A percentile compares a stretch with the other conserved stretches of the same genome.
Conservation (phyloP, 2,797 vertebrate species). For the Silurus aristotelis region DNA sequence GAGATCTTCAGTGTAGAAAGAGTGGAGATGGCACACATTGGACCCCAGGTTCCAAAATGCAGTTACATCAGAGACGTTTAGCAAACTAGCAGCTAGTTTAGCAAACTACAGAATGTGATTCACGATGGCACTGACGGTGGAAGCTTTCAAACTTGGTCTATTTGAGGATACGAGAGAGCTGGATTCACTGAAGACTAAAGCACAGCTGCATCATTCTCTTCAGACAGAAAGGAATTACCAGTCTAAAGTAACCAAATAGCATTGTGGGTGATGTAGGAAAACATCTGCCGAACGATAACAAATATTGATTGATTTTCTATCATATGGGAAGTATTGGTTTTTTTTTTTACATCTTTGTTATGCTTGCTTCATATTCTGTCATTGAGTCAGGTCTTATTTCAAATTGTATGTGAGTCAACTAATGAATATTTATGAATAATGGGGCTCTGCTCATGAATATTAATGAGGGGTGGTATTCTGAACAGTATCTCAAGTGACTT, state of each 20-base stretch:
- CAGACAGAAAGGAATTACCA: not conserved
- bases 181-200: not conserved
- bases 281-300: not conserved
- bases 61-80: not conserved
- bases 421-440: constrained; percentile 17
- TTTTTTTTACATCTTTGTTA: not conserved
- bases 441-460: constrained; percentile 2
- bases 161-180: not conserved
- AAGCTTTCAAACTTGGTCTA: not conserved
- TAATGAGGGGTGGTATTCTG: not conserved
- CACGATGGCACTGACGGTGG: not conserved
- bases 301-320: too few relatives aligned
- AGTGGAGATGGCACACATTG: not conserved
- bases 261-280: not conserved
- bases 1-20: not conserved
- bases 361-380: constrained; percentile 1
- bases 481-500: not conserved
- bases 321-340: not conserved
- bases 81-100: not conserved
- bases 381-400: constrained; percentile 2
- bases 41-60: not conserved
- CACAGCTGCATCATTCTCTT: not conserved
- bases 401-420: not conserved
- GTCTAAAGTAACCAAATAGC: not conserved
- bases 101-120: too few relatives aligned